These are phyloP conservation scores for Caenorhabditis inopinata DNA, from an alignment of 1,140 invertebrate species.

Conservation along the genomic window DNA sequence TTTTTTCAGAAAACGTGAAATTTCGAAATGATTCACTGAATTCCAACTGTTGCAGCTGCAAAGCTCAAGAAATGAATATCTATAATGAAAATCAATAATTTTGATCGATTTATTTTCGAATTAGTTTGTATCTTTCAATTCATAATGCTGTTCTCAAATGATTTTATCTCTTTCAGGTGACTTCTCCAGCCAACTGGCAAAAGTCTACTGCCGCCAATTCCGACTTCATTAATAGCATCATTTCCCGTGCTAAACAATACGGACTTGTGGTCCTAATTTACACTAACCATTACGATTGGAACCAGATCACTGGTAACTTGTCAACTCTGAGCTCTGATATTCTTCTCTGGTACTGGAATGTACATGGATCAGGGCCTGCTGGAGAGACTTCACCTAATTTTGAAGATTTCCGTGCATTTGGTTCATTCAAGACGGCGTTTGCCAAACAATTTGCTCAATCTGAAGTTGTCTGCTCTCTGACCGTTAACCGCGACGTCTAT, in stretches of 20 bases:
- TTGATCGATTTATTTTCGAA: no score
- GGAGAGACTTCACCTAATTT: conserved; percentile 40
- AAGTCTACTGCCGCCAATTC: conserved; percentile 5
- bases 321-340: conserved; percentile 8
- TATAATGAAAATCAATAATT: no score
- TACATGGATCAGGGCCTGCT: conserved; percentile 20
- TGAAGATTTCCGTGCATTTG: conserved; percentile 43
- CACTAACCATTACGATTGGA: conserved; percentile 42
- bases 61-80: no score
- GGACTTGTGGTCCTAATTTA: conserved; percentile 36
- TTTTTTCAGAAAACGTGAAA: no score
- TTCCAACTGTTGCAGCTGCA: no score
- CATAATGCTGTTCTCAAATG: neutral
- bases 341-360: conserved; percentile 42
- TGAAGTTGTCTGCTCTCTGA: conserved; percentile 38
- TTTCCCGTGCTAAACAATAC: conserved; percentile 35
- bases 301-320: conserved; percentile 41
- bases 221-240: conserved; percentile 37
- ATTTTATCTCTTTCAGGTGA: conserved; percentile 17
- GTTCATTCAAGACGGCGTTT: conserved; percentile 17
- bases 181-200: conserved; percentile 43
- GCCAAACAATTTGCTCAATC: conserved; percentile 47
- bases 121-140: no score
- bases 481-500: conserved; percentile 42
- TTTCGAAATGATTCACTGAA: no score